Evolutionary conservation across 1,140 invertebrate species (phyloP), one percentile per base, ranked within the genome.

Genomic region (Drosophila ficusphila): DNA sequence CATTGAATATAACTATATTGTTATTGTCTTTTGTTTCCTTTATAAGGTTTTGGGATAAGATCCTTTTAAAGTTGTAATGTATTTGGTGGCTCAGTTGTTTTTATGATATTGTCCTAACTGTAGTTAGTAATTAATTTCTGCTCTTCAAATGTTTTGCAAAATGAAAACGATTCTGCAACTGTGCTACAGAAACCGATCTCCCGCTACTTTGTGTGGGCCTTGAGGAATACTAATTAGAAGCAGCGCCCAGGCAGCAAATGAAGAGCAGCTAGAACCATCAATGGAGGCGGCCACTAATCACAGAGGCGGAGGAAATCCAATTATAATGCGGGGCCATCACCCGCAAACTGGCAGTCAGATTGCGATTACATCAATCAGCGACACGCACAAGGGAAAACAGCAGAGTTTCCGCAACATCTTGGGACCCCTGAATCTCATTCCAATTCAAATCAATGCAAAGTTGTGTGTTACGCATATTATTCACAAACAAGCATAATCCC

Each of bases 391-490:
- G 12, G 27, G 8, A 18, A 25, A 23, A 19, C 8, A 21, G 36
- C 21, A 64, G 25, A 48, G 39, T 75, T 75, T 76, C 48, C 54
- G 73, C 73, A 76, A 56, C 56, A 69, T 62, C 51, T 56, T 69
- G 51, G 16, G 54, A 44, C 12, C 21, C 12, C 12, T 25, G 23
- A 34, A 18, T 38, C 70, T 54, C 58, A 74, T 58, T 64, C 48
- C 19, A 61, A 77, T 77, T 70, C 44, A 68, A 76, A 81, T 81
- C 77, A 82, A 81, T 81, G 67, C 76, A 51, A 38, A 42, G 47
- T 58, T 18, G 41, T 12, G 41, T 64, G 49, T 74, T 72, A 81
- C 78, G 78, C 78, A 76, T 70, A 42, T 36, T 44, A 18, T 47
- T 54, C 46, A 34, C 21, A 36, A 23, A 25, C 36, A 23, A 7